These are phyloP conservation scores for Drosophila lacicola DNA, from an alignment of 2,888 invertebrate genomes.

Conservation along the genomic window DNA sequence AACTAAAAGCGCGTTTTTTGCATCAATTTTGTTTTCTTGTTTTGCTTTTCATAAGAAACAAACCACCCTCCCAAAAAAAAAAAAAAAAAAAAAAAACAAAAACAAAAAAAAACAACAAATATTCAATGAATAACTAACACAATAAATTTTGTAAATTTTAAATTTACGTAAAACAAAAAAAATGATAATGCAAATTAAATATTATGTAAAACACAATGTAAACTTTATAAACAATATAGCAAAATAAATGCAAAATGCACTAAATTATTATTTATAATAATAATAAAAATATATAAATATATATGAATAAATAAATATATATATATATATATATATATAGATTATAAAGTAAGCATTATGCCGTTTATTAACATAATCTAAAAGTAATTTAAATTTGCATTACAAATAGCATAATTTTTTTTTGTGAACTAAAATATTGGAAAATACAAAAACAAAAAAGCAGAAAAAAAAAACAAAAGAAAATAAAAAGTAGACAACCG, in stretches of 20 bases:
- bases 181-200: slow-evolving; percentile 41
- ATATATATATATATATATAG: slow-evolving; percentile 27
- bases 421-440: slow-evolving; percentile 65
- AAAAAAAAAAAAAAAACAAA: slow-evolving; percentile 26
- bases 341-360: slow-evolving; percentile 50
- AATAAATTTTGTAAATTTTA: slow-evolving; percentile 75
- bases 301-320: slow-evolving; percentile 39
- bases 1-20: slow-evolving; percentile 6
- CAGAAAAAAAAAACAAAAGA: slow-evolving; percentile 26
- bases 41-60: slow-evolving; percentile 31
- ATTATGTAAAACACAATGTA: slow-evolving; percentile 59
- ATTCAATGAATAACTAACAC: slow-evolving; percentile 37
- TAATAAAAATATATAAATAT: slow-evolving; percentile 41
- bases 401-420: slow-evolving; percentile 75
- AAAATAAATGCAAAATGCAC: slow-evolving; percentile 74
- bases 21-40: slow-evolving; percentile 14
- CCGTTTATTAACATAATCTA: slow-evolving; percentile 64
- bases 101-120: slow-evolving; percentile 24
- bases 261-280: slow-evolving; percentile 76
- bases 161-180: slow-evolving; percentile 68
- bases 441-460: slow-evolving; percentile 35
- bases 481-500: slow-evolving; percentile 55
- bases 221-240: slow-evolving; percentile 65
- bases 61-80: slow-evolving; percentile 10
- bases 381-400: slow-evolving; percentile 69